Evolutionary conservation across 2,888 invertebrate species (phyloP), one percentile per base, ranked within the genome.

Genomic region (Eristalis tenax): DNA sequence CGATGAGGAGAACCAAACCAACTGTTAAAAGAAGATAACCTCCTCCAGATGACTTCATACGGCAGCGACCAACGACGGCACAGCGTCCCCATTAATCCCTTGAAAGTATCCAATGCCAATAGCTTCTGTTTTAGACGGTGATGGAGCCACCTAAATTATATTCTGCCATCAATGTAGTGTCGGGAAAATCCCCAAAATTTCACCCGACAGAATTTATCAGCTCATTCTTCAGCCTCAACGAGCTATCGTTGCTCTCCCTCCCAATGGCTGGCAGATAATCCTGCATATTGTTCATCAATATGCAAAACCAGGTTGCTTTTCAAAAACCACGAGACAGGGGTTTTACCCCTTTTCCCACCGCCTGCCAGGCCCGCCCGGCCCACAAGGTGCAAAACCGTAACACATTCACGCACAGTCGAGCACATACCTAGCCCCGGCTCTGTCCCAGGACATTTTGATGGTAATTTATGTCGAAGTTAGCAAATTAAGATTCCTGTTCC

Each of bases 381-480:
- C 43, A 76, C 74, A 11, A 76, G 70, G 81, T 82, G 81, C 59
- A 43, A 70, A 65, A 66, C 70, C 50, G 43, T 71, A 73, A 76
- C 59, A 82, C 59, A 66, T 59, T 65, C 65, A 78, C 78, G 35
- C 61, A 61, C 38, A 64, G 15, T 5, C 26, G 57, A 28, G 8
- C n/a, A 28, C 23, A 18, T 22, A 57, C 18, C 32, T 59, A 71
- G 43, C 32, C n/a, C n/a, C 32, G 32, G 32, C 10, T 18, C 18
- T 22, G 28, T 23, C 13, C 56, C 22, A 38, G 68, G 64, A 77
- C 57, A 83, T 75, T 83, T 69, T 66, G 61, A 80, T 76, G 84
- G 80, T 80, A 84, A 84, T 80, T 84, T 84, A 75, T 80, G 79
- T 84, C 65, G 84, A 76, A 84, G 75, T 80, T 80, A 80, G 80